Evolutionary conservation across 1,140 invertebrate genomes (phyloP), one percentile per base, ranked within the genome.

Genomic region (Choristoneura fumiferana): DNA sequence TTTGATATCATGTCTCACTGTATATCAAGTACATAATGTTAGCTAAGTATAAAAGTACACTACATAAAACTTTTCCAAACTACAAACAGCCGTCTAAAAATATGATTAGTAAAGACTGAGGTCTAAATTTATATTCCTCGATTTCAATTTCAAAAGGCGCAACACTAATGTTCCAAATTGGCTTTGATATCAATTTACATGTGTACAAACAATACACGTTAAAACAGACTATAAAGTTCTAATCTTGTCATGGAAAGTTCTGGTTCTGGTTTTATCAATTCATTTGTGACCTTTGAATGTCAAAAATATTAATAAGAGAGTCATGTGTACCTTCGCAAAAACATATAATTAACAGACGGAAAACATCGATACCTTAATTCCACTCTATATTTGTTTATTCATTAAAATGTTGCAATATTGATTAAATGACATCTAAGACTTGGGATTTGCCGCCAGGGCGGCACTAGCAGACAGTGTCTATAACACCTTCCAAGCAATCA

Each of bases 21-120:
- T 22, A 18, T 4, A 45, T 18, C n/a, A 29, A 45, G 9, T 45
- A 17, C 40, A 18, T 45, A 4, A n/a, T 18, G 8, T 43, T 45
- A 10, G 14, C 45, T 54, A 54, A 40, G 5, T 54, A 54, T 18
- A 64, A 62, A 66, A n/a, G n/a, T 62, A 62, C 55, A 29, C 62
- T 63, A 54, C 22, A 29, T 57, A 66, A 71, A 78, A 73, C 60
- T 64, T 74, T 68, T 70, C 75, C 54, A 78, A 77, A 73, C 62
- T 76, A 78, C 69, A 67, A 73, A 80, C 67, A 78, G 69, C 63
- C 70, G 45, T 83, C 76, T 79, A 83, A 79, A 83, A 83, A 81
- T 80, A 78, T 72, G 17, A 69, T 69, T 60, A 52, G 17, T 76
- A 68, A 71, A 73, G 71, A 63, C 58, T 60, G 74, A 71, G 68